Conservation (phyloP, 2,113 vertebrate genomes). For the Tringa solitaria region DNA sequence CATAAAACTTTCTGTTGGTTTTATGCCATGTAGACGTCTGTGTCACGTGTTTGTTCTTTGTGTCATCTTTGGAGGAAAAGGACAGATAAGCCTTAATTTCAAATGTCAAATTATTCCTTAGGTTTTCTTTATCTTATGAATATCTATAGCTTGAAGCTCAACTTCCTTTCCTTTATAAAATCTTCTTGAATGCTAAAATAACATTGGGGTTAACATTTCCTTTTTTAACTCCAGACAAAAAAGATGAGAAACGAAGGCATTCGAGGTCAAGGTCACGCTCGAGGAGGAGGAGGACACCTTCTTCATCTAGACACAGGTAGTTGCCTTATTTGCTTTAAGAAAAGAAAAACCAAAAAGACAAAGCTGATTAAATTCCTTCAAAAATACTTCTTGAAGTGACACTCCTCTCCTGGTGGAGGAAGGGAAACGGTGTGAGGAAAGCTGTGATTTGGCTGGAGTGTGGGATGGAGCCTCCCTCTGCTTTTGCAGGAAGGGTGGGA, state of each 20-base stretch:
- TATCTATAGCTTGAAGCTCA: accelerated
- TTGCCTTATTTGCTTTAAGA: neutral
- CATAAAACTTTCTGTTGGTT: neutral
- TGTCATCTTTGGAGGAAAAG: neutral
- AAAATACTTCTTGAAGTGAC: accelerated
- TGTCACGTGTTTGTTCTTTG: neutral
- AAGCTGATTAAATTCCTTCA: neutral
- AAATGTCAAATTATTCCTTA: neutral
- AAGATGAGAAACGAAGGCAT: slow-evolving; percentile 95
- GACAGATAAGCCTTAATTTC: neutral
- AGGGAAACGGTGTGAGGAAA: neutral
- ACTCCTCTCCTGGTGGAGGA: accelerated
- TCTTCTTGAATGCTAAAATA: neutral
- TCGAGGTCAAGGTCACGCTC: slow-evolving; percentile 90
- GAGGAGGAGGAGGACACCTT: slow-evolving; percentile 88
- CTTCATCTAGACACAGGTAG: slow-evolving; percentile 93
- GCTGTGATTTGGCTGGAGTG: neutral
- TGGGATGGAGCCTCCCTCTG: neutral
- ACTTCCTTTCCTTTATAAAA: neutral
- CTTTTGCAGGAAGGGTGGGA: neutral
- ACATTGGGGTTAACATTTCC: accelerated
- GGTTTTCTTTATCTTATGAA: neutral
- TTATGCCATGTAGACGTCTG: accelerated
- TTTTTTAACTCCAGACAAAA: slow-evolving; percentile 83
- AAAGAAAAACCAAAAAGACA: neutral